These are phyloP conservation scores for Syritta pipiens DNA, from an alignment of 2,888 invertebrate genomes.

Conservation along the genomic window DNA sequence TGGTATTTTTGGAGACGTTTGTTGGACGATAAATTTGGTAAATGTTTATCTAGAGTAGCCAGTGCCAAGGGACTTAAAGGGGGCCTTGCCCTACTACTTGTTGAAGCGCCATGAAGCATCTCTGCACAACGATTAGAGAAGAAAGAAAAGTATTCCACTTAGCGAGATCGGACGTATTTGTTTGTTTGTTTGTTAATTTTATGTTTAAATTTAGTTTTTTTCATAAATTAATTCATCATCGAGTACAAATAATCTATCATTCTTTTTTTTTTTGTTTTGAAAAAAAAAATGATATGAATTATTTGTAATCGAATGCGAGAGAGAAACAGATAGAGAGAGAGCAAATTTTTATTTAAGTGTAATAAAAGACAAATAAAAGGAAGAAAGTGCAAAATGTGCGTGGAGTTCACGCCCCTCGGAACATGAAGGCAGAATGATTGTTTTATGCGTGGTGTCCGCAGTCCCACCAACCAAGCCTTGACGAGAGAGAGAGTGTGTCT, in stretches of 20 bases:
- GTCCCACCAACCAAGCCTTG: conserved; percentile 46
- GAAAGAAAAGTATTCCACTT: conserved; percentile 68
- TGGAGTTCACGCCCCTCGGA: conserved; percentile 58
- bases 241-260: conserved; percentile 62
- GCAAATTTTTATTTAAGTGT: conserved; percentile 52
- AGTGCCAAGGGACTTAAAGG: conserved; percentile 79
- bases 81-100: conserved; percentile 74
- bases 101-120: conserved; percentile 69
- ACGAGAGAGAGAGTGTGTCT: conserved; percentile 5
- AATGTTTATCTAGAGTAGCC: conserved; percentile 79
- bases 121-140: conserved; percentile 69
- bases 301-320: conserved; percentile 65
- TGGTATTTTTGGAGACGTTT: conserved; percentile 74
- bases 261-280: no score
- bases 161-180: conserved; percentile 64
- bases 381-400: conserved; percentile 62
- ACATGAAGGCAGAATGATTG: conserved; percentile 55
- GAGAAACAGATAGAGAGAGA: no score
- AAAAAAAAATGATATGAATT: conserved; percentile 41
- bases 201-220: conserved; percentile 26
- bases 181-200: conserved; percentile 21
- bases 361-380: conserved; percentile 59
- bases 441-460: conserved; percentile 23
- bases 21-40: conserved; percentile 77
- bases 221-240: conserved; percentile 28